Evolutionary conservation across 2,113 vertebrate species (phyloP).

Genomic region (Willisornis vidua): DNA sequence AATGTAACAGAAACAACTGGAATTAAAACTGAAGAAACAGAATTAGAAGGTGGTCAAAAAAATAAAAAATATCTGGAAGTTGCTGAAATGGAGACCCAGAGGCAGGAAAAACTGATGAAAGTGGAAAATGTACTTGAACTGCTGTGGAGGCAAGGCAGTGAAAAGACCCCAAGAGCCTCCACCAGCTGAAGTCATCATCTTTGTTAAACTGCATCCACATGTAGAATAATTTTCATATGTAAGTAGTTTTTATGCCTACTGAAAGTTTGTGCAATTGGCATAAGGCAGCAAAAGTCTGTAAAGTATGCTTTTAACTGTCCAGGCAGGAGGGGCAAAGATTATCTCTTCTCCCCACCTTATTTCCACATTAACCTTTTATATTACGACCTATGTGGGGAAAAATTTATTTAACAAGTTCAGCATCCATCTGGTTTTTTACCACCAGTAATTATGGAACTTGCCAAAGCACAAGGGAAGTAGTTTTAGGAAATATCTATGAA

Average conservation of each 20-base stretch:
- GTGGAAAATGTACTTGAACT: neutral
- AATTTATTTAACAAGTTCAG: neutral
- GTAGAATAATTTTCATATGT: neutral
- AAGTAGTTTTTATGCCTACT: neutral
- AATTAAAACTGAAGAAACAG: conserved; percentile 1
- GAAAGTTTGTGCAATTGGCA: neutral
- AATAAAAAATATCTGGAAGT: neutral
- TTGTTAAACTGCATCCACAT: neutral
- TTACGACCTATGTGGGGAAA: neutral
- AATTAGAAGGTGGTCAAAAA: neutral
- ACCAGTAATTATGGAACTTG: neutral
- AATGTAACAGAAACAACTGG: neutral
- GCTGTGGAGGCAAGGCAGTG: neutral
- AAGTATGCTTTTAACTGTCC: neutral
- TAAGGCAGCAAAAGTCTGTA: neutral
- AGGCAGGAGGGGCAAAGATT: neutral
- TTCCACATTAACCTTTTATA: neutral
- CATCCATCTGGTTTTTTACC: neutral
- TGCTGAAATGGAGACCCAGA: neutral
- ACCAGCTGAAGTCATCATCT: neutral
- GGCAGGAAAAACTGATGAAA: neutral
- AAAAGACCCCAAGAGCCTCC: neutral
- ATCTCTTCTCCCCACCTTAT: neutral
- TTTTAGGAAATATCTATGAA: neutral
- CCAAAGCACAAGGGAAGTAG: neutral